These are phyloP conservation scores for Cyclura pinguis DNA, from an alignment of 2,797 vertebrate genomes.

Conservation along the genomic window DNA sequence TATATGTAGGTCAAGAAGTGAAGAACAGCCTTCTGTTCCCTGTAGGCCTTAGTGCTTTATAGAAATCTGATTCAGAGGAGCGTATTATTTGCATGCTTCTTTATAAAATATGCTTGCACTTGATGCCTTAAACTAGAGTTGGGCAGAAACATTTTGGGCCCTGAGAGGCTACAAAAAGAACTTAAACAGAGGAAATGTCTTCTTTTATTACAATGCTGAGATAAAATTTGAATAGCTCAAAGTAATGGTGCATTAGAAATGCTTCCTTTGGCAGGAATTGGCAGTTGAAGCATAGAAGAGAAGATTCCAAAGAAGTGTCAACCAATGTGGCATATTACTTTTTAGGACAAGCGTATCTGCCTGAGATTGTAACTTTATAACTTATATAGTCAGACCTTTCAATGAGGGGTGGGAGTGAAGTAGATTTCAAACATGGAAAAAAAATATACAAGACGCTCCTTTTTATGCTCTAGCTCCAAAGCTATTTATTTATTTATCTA, in stretches of 20 bases:
- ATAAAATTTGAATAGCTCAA: not conserved
- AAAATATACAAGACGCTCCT: not conserved
- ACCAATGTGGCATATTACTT: not conserved
- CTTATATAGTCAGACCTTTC: not conserved
- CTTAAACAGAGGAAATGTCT: constrained; percentile 3
- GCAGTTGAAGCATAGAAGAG: not conserved
- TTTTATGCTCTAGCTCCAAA: too few species aligned
- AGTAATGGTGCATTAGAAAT: not conserved
- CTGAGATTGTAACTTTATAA: not conserved
- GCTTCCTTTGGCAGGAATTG: not conserved
- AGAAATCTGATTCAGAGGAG: not conserved
- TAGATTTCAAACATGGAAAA: not conserved
- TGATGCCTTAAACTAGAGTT: not conserved
- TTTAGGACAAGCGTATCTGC: not conserved
- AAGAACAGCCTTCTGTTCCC: not conserved
- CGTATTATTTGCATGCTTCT: not conserved
- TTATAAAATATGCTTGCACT: not conserved
- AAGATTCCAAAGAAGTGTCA: not conserved
- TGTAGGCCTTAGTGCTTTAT: not conserved
- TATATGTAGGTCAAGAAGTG: not conserved
- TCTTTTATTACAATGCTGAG: constrained; percentile 5
- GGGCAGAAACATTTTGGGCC: too few species aligned
- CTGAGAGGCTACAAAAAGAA: too few species aligned
- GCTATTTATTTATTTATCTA: too few species aligned
- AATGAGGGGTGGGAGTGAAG: not conserved